Evolutionary conservation across 2,797 vertebrate species (phyloP).

Genomic region (Onychomys torridus): DNA sequence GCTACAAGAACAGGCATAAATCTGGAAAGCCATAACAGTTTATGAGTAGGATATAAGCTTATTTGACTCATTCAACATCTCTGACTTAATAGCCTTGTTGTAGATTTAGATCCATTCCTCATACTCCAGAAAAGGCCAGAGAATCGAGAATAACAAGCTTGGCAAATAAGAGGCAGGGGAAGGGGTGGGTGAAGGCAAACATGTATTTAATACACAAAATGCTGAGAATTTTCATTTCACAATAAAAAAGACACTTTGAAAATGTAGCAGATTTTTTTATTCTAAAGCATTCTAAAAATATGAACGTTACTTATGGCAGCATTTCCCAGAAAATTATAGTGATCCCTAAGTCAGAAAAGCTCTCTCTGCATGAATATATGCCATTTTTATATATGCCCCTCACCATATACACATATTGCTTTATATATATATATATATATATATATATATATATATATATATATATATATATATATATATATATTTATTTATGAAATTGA

Average conservation of each 20-base stretch:
- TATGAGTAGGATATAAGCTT: neutral
- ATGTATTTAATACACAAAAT: constrained; percentile 44
- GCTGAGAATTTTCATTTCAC: constrained; percentile 27
- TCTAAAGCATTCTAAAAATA: constrained; percentile 56
- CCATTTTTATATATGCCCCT: neutral
- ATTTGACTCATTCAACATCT: neutral
- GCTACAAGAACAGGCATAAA: neutral
- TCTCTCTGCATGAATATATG: constrained; percentile 23
- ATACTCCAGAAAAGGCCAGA: neutral
- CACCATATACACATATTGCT: neutral
- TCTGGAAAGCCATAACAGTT: neutral
- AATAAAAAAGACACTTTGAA: neutral
- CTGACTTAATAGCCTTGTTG: neutral
- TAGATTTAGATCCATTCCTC: neutral
- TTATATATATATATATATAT: neutral
- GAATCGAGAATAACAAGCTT: neutral
- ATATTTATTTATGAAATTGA: neutral
- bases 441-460: neutral
- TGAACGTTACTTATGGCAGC: constrained; percentile 28
- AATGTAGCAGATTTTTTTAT: constrained; percentile 29
- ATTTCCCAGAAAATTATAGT: constrained; percentile 67
- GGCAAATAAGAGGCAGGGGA: neutral
- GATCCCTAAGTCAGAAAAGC: constrained; percentile 46
- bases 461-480: neutral
- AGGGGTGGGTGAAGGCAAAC: neutral